These are phyloP conservation scores for Tragelaphus strepsiceros DNA, from an alignment of 2,113 vertebrate species.

Conservation along the genomic window DNA sequence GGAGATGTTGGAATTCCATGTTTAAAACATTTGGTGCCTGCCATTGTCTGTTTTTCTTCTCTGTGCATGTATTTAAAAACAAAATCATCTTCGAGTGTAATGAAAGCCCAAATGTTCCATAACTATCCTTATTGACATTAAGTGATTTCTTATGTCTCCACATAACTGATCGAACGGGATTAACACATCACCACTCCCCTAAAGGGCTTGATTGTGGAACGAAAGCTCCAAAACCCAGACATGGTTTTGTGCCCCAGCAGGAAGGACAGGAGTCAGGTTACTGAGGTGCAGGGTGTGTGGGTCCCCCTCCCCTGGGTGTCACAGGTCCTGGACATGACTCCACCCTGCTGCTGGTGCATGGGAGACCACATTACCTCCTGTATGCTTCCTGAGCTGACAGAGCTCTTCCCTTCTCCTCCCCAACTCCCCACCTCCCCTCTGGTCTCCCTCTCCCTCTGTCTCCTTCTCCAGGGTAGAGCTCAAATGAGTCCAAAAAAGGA, in stretches of 20 bases:
- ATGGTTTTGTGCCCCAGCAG: neutral
- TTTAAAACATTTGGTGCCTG: constrained; percentile 33
- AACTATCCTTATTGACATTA: neutral
- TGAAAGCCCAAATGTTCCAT: neutral
- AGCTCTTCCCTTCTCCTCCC: neutral
- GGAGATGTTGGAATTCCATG: neutral
- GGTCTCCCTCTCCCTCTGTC: neutral
- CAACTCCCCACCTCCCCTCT: neutral
- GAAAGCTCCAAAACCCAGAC: neutral
- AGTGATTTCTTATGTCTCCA: constrained; percentile 7
- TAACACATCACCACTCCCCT: neutral
- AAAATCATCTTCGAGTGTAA: constrained; percentile 28
- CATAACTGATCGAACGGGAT: neutral
- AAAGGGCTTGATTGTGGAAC: neutral
- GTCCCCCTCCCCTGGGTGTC: neutral
- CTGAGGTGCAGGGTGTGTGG: neutral
- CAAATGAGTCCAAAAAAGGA: constrained; percentile 36
- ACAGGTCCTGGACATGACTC: neutral
- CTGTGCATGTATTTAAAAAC: constrained; percentile 32
- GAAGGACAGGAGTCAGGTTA: too few species aligned
- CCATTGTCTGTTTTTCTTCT: constrained; percentile 39
- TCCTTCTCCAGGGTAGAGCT: constrained; percentile 54
- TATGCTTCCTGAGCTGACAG: neutral
- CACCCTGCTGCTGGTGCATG: neutral
- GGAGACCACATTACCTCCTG: neutral